A percentile compares a stretch with the other conserved stretches of the same genome.
phyloP scores from a whole-genome alignment of 2,797 vertebrate species.

The Dipus sagitta region DNA sequence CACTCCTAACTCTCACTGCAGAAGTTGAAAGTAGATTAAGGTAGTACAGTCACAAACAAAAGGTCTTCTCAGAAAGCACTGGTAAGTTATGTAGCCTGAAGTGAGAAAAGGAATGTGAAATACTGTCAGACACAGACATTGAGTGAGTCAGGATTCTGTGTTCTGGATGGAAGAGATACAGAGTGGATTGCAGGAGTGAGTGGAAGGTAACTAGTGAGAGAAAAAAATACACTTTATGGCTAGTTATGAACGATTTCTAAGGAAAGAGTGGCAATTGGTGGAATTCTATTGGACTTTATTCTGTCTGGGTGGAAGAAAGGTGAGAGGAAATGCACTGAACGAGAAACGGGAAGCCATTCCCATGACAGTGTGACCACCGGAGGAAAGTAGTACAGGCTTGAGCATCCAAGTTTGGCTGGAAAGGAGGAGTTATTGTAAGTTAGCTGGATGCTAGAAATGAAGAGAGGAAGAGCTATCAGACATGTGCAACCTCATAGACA shows the following conservation, averaged over 20 bases:
- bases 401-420: neutral
- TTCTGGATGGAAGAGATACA: neutral
- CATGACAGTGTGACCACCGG: no score
- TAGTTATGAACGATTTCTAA: neutral
- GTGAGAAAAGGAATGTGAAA: neutral
- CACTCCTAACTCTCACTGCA: neutral
- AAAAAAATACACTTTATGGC: neutral
- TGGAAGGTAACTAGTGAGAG: neutral
- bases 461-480: neutral
- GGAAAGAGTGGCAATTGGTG: neutral
- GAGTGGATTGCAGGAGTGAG: neutral
- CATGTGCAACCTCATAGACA: neutral
- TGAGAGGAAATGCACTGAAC: neutral
- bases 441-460: neutral
- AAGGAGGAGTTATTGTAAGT: neutral
- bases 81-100: neutral
- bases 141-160: neutral
- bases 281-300: neutral
- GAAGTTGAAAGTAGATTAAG: neutral
- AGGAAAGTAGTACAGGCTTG: neutral
- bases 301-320: neutral
- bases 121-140: neutral
- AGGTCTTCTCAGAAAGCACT: neutral
- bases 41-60: neutral
- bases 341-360: neutral